phyloP scores from a whole-genome alignment of 2,888 invertebrate genomes.

The Cerceris rybyensis region DNA sequence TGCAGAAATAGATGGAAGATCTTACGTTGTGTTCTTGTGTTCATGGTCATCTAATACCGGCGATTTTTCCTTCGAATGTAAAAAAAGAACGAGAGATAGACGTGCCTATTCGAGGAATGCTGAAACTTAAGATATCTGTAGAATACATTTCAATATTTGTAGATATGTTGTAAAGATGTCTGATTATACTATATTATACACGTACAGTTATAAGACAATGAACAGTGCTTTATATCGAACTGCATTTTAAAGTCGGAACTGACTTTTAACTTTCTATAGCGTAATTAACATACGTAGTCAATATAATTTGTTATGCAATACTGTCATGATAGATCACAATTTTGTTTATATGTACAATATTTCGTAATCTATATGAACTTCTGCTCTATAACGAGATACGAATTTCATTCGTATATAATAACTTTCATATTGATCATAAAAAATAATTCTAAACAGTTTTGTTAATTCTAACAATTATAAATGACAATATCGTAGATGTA shows the following conservation, averaged over 20 bases:
- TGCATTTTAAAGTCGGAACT: neutral
- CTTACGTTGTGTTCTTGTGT: constrained; percentile 5
- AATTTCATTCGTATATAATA: too few species aligned
- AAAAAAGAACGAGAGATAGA: neutral
- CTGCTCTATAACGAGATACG: too few species aligned
- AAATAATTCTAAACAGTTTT: too few species aligned
- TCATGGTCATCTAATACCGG: constrained; percentile 22
- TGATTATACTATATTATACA: too few species aligned
- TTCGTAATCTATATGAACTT: neutral
- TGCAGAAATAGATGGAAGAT: constrained; percentile 41
- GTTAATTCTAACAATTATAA: too few species aligned
- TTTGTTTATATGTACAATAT: neutral
- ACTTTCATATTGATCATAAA: too few species aligned
- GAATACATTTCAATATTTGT: too few species aligned
- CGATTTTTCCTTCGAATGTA: constrained; percentile 17
- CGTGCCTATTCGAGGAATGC: too few species aligned
- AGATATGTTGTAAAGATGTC: too few species aligned
- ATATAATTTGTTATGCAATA: constrained; percentile 14
- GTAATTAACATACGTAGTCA: constrained; percentile 1
- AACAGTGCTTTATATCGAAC: constrained; percentile 1
- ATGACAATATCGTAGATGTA: too few species aligned
- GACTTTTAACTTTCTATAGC: neutral
- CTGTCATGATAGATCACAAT: neutral
- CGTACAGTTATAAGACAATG: too few species aligned
- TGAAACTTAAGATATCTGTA: too few species aligned